Evolutionary conservation across 2,113 vertebrate genomes (phyloP).

Genomic region (Tauraco erythrolophus): DNA sequence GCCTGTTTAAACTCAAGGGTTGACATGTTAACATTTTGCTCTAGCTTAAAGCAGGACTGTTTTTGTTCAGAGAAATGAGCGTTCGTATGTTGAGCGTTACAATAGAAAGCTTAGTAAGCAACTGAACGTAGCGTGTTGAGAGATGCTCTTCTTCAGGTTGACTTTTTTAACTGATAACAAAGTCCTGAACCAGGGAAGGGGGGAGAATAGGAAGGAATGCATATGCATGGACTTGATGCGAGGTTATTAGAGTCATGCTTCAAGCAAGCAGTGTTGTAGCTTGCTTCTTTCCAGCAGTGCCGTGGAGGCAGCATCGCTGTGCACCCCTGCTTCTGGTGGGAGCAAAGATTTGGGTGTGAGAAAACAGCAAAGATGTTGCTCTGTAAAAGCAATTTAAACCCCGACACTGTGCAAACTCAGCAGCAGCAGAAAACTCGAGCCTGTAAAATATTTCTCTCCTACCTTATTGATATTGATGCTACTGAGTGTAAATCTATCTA

Average conservation of each 20-base stretch:
- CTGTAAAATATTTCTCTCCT: background rate
- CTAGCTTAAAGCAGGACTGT: background rate
- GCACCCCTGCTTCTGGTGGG: background rate
- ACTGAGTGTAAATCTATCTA: background rate
- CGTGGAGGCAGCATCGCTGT: background rate
- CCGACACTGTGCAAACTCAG: background rate
- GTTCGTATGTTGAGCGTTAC: background rate
- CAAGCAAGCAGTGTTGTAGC: rapidly evolving
- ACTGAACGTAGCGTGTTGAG: background rate
- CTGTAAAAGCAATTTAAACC: background rate
- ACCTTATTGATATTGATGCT: background rate
- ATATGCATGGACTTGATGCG: background rate
- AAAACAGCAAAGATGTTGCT: background rate
- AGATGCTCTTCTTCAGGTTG: background rate
- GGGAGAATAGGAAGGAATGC: background rate
- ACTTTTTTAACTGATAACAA: background rate
- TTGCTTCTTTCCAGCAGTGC: background rate
- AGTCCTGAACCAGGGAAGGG: background rate
- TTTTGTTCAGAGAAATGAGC: background rate
- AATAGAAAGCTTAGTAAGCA: background rate
- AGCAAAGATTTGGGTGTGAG: background rate
- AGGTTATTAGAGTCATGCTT: background rate
- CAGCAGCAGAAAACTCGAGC: background rate
- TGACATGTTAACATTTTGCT: background rate
- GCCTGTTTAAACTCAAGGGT: background rate